A percentile compares a stretch with the other conserved stretches of the same genome.
phyloP scores from a whole-genome alignment of 2,113 vertebrate genomes.

The Chrysemys picta region DNA sequence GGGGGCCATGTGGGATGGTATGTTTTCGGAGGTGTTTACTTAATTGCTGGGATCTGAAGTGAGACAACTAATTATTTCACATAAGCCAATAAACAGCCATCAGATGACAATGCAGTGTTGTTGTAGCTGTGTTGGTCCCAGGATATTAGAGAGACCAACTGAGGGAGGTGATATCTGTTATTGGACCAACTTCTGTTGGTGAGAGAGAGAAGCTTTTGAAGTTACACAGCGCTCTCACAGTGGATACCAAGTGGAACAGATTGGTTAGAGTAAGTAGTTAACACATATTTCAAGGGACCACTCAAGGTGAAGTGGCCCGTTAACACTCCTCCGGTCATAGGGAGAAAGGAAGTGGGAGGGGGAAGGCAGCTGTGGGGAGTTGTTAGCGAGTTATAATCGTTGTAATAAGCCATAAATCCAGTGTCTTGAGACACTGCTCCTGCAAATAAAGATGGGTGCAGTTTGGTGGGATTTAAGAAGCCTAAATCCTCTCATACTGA shows the following conservation, averaged over 20 bases:
- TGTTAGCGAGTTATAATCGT: not conserved
- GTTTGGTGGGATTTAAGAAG: not conserved
- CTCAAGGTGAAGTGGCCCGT: not conserved
- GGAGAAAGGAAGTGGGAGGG: not conserved
- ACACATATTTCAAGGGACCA: not conserved
- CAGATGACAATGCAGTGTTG: not conserved
- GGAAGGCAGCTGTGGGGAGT: rapidly evolving
- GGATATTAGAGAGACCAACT: not conserved
- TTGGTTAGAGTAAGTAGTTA: not conserved
- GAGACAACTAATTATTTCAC: not conserved
- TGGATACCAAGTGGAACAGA: not conserved
- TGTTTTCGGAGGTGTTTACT: not conserved
- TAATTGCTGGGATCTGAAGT: not conserved
- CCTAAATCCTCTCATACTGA: not conserved
- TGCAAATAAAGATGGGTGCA: not conserved
- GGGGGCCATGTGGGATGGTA: not conserved
- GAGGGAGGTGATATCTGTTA: not conserved
- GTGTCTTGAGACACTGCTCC: rapidly evolving
- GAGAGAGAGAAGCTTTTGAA: not conserved
- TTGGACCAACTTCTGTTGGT: not conserved
- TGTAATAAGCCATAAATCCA: not conserved
- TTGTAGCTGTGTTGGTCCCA: not conserved
- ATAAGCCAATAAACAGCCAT: not conserved
- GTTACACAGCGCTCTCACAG: not conserved
- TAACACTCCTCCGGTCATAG: rapidly evolving